Base-by-base conservation (phyloP, 2,797 vertebrate species). In the Esox masquinongy region DNA sequence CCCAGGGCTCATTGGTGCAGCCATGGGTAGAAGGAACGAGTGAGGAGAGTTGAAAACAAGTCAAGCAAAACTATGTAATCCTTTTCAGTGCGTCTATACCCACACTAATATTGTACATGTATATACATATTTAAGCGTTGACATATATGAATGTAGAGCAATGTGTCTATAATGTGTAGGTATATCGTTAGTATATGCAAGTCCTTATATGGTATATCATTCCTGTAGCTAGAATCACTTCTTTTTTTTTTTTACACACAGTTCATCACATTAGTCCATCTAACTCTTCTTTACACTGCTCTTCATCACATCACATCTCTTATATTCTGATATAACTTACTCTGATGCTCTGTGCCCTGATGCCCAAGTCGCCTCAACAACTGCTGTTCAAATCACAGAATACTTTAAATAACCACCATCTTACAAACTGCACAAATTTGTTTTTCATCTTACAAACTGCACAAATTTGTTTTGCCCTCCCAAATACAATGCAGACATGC, bases 141-240 rank as follows among this genome's bases (percentile, higher is more conserved):
- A 94, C 92, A 93, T 94, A 93, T 94, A 94, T 95, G 93, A 95
- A 94, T 95, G 93, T 95, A 94, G 86, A 92, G 91, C 89, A 93
- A 92, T 91, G 91, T 92, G 88, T 92, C 87, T 92, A 87, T 91
- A 90, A 91, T 74, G 83, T 93, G 91, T 93, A 88, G 88, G 80
- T 93, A 88, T 93, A 88, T 93, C 74, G 88, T 91, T 87, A 77
- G 87, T 91, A 83, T 79, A 81, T 85, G 85, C 93, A 82, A 75
- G 79, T 87, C 82, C 70, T 84, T 86, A 78, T 89, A 84, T 90
- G 83, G 89, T 88, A 89, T 83, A 76, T 85, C 85, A 78, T 86
- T 79, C 83, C 79, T 89, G 82, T 88, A 82, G 82, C 83, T 85
- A 75, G 47, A 75, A 78, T 85, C 77, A 72, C 67, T 51, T 70